Evolutionary conservation across 2,797 vertebrate genomes (phyloP).

Genomic region (Galaxias olidus): DNA sequence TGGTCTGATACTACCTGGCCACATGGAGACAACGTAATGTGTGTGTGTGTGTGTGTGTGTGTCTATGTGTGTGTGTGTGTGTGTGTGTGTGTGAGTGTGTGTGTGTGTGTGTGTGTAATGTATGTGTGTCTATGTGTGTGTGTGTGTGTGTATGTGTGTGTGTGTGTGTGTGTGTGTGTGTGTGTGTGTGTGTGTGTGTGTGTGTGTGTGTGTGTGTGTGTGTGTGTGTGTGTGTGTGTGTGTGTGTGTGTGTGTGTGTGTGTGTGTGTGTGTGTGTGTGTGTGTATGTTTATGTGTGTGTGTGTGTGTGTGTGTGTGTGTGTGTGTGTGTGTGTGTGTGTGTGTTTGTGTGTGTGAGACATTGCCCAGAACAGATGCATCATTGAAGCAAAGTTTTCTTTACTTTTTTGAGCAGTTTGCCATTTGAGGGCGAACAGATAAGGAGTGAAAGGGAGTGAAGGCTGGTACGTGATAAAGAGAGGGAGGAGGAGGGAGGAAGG

Average conservation of each 20-base stretch:
- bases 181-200: constrained; percentile 5
- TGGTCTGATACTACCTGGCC: no score
- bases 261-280: constrained; percentile 11
- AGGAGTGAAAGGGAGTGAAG: no score
- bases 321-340: constrained; percentile 5
- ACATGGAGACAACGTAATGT: no score
- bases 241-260: constrained; percentile 3
- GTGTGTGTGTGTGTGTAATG: background rate
- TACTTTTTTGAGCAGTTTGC: no score
- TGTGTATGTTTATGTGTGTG: constrained; percentile 12
- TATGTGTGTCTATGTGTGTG: no score
- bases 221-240: constrained; percentile 7
- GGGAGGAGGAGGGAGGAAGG: constrained; percentile 26
- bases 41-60: background rate
- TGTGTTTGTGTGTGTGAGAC: background rate
- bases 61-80: background rate
- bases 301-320: constrained; percentile 4
- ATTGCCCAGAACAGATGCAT: background rate
- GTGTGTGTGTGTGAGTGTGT: background rate
- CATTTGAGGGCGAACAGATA: background rate
- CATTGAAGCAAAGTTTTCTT: no score
- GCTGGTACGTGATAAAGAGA: background rate
- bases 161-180: constrained; percentile 14
- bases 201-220: background rate
- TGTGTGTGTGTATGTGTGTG: constrained; percentile 14